phyloP scores from a whole-genome alignment of 1,140 invertebrate species.

The Drosophila navojoa region DNA sequence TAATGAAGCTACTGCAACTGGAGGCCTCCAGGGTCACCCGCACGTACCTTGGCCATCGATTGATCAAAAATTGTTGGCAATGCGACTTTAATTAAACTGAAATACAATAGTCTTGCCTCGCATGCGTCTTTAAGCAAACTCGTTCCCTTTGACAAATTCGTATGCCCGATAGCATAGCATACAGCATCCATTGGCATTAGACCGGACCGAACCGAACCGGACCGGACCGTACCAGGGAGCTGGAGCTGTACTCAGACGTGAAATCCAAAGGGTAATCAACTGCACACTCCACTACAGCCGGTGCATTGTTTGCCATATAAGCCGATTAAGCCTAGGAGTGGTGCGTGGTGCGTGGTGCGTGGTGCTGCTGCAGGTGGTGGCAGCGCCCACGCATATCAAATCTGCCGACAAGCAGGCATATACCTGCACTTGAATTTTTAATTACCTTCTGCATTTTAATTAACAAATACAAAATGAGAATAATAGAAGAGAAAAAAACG shows the following conservation, averaged over 20 bases:
- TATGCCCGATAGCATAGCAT: slow-evolving; percentile 1
- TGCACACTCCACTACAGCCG: neutral
- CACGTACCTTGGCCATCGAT: slow-evolving; percentile 6
- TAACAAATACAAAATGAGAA: slow-evolving; percentile 21
- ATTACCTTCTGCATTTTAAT: slow-evolving; percentile 43
- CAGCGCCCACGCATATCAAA: slow-evolving; percentile 1
- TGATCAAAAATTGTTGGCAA: slow-evolving; percentile 1
- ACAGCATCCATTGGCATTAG: slow-evolving; percentile 10
- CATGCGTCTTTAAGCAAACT: no score
- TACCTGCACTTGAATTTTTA: slow-evolving; percentile 35
- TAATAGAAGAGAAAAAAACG: neutral
- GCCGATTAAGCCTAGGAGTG: slow-evolving; percentile 20
- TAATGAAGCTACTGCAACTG: neutral
- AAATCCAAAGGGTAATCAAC: slow-evolving; percentile 6
- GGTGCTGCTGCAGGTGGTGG: neutral
- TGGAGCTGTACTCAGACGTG: no score
- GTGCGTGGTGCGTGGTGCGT: no score
- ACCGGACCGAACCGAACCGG: slow-evolving; percentile 5
- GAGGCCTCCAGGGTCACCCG: no score
- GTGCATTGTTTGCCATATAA: slow-evolving; percentile 36
- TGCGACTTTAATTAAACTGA: slow-evolving; percentile 18
- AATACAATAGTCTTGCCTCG: neutral
- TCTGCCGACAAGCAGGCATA: neutral
- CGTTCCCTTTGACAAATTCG: neutral
- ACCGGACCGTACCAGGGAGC: no score